Percentiles rank a stretch among this genome's conserved stretches.
These are phyloP conservation scores for Montipora efflorescens DNA, from an alignment of 64 coral and sea anemone species.

Conservation along the genomic window DNA sequence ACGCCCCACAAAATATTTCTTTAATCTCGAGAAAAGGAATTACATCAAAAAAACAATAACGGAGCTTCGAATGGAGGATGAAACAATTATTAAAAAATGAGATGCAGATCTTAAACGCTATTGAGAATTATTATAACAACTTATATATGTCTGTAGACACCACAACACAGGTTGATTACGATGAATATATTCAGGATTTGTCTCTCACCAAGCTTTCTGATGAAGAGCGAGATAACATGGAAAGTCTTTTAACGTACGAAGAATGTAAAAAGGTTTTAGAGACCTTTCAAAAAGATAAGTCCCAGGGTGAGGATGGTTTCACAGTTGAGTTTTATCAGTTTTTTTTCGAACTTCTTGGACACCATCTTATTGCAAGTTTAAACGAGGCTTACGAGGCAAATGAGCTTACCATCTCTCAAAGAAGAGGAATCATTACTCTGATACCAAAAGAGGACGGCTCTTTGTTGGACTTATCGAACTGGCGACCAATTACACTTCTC, in stretches of 20 bases:
- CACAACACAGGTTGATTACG: not conserved
- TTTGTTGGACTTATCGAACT: not conserved
- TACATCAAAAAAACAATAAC: too few species aligned
- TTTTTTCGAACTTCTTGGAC: not conserved
- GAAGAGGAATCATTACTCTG: conserved; percentile 36
- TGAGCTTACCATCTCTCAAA: conserved; percentile 42
- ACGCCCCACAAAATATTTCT: not conserved
- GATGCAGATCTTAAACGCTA: too few species aligned
- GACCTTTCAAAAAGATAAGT: conserved; percentile 7
- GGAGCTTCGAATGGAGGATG: too few species aligned
- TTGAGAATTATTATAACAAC: too few species aligned
- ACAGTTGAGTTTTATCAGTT: conserved; percentile 8
- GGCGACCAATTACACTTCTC: conserved; percentile 53
- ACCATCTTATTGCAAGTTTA: not conserved
- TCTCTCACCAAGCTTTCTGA: not conserved
- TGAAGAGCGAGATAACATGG: not conserved
- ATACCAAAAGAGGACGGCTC: conserved; percentile 37
- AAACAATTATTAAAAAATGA: not conserved
- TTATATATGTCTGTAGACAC: too few species aligned
- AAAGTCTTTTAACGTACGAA: not conserved
- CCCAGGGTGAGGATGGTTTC: not conserved
- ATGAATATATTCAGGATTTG: not conserved
- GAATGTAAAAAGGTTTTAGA: conserved; percentile 23
- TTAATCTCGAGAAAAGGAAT: too few species aligned
- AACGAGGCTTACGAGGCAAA: not conserved